phyloP scores from a whole-genome alignment of 2,113 vertebrate species.

The Ancistrus triradiatus region DNA sequence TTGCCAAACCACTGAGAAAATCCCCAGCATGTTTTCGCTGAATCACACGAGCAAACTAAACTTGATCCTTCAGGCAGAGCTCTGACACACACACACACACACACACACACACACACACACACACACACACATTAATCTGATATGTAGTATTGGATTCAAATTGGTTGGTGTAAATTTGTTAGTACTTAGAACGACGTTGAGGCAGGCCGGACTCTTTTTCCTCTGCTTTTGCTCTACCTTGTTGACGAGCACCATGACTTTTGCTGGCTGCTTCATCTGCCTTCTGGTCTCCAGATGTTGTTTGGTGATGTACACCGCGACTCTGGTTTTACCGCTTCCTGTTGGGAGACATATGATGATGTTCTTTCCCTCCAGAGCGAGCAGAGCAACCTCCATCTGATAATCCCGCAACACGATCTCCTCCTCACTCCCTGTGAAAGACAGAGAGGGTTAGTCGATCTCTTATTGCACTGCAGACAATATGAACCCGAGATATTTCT shows the following conservation, averaged over 20 bases:
- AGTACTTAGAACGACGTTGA: too few species aligned
- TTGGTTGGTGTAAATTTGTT: too few species aligned
- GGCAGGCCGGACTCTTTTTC: too few species aligned
- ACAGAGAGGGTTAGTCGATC: not conserved
- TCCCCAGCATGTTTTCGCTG: not conserved
- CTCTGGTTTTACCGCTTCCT: slow-evolving; percentile 93
- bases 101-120: too few species aligned
- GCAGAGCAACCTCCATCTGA: slow-evolving; percentile 85
- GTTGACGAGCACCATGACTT: slow-evolving; percentile 91
- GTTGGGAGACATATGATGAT: slow-evolving; percentile 93
- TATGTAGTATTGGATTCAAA: too few species aligned
- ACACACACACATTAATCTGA: too few species aligned
- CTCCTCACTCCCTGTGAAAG: slow-evolving; percentile 49
- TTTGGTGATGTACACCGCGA: slow-evolving; percentile 87
- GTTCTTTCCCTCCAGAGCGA: slow-evolving; percentile 87
- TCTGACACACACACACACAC: too few species aligned
- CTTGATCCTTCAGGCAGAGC: too few species aligned
- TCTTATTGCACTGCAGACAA: too few species aligned
- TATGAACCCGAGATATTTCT: too few species aligned
- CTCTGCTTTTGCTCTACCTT: slow-evolving; percentile 79
- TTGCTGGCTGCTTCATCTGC: slow-evolving; percentile 62
- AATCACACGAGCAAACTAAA: not conserved
- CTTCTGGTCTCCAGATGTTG: slow-evolving; percentile 82
- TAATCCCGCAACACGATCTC: slow-evolving; percentile 83
- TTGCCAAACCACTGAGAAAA: not conserved